Evolutionary conservation across 2,888 invertebrate genomes (phyloP).

Genomic region (Cephus nigrinus): DNA sequence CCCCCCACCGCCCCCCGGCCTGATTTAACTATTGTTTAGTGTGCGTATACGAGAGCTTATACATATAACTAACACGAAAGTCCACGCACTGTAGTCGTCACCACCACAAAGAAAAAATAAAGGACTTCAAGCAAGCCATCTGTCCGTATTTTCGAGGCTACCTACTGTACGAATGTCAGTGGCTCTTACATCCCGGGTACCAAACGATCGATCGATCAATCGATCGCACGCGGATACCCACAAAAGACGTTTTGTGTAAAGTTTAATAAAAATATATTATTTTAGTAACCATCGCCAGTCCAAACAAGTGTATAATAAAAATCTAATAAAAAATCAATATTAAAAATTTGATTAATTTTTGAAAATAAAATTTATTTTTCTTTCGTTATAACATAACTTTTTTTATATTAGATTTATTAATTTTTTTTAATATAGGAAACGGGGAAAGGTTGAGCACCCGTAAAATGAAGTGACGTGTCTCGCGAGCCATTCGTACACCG

Average conservation of each 20-base stretch:
- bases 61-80: slow-evolving; percentile 20
- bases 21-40: slow-evolving; percentile 64
- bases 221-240: background rate
- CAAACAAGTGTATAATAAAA: background rate
- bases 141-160: slow-evolving; percentile 51
- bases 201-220: slow-evolving; percentile 9
- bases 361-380: background rate
- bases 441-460: slow-evolving; percentile 49
- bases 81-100: slow-evolving; percentile 16
- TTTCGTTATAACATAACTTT: background rate
- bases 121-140: slow-evolving; percentile 48
- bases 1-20: slow-evolving; percentile 43
- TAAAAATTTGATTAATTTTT: background rate
- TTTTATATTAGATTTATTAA: background rate
- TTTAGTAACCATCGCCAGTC: background rate
- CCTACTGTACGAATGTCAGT: slow-evolving; percentile 40
- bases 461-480: slow-evolving; percentile 54
- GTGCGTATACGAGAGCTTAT: slow-evolving; percentile 26
- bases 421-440: background rate
- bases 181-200: slow-evolving; percentile 40
- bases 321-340: background rate
- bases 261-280: background rate
- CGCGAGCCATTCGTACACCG: slow-evolving; percentile 33
- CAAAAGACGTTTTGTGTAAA: no score
- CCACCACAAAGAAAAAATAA: slow-evolving; percentile 5